phyloP scores from a whole-genome alignment of 2,113 vertebrate species.

The Sphyrna mokarran region DNA sequence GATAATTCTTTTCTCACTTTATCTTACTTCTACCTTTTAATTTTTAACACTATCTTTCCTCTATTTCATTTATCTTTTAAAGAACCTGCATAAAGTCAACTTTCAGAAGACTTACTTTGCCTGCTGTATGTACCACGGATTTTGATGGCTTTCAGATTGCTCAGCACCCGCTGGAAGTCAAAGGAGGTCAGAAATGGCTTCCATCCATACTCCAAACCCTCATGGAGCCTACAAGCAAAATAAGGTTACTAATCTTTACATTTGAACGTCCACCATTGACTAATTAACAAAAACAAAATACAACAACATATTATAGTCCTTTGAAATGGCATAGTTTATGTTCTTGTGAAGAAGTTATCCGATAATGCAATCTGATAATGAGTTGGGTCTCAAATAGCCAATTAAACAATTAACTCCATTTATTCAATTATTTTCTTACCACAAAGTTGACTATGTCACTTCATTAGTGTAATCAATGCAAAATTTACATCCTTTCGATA shows the following conservation, averaged over 20 bases:
- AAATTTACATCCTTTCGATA: background rate
- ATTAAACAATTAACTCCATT: background rate
- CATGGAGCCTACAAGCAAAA: conserved; percentile 64
- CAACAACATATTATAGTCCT: background rate
- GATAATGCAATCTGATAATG: background rate
- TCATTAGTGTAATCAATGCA: background rate
- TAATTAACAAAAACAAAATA: background rate
- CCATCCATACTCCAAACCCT: conserved; percentile 69
- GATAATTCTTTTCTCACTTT: background rate
- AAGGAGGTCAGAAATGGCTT: conserved; percentile 67
- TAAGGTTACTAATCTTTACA: background rate
- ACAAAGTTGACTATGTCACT: background rate
- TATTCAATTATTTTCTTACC: background rate
- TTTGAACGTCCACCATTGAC: background rate
- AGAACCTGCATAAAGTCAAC: background rate
- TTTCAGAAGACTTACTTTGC: conserved; percentile 60
- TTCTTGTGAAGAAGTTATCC: background rate
- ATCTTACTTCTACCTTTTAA: background rate
- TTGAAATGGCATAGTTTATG: background rate
- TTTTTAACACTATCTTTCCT: background rate
- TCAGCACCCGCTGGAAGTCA: conserved; percentile 72
- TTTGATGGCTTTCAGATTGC: conserved; percentile 77
- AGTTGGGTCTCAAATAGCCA: background rate
- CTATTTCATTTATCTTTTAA: background rate
- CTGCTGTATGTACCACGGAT: conserved; percentile 83